These are phyloP conservation scores for Glaucopsyche alexis DNA, from an alignment of 2,888 invertebrate genomes.

Conservation along the genomic window DNA sequence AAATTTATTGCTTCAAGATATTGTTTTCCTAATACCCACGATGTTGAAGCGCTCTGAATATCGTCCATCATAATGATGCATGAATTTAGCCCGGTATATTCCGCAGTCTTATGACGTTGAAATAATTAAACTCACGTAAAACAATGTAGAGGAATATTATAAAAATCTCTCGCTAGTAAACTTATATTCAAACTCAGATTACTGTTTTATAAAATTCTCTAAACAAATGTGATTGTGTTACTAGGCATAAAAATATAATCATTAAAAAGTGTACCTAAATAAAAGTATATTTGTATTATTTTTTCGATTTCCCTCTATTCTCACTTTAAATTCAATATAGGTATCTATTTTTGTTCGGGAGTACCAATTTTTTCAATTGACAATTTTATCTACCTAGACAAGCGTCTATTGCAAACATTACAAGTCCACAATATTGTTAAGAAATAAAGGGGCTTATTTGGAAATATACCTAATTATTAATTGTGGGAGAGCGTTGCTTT, in stretches of 20 bases:
- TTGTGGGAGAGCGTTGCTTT: no score
- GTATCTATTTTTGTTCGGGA: not conserved
- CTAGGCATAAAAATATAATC: not conserved
- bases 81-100: slow-evolving; percentile 13
- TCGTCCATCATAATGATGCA: slow-evolving; percentile 18
- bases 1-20: slow-evolving; percentile 24
- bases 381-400: not conserved
- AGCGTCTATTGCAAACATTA: not conserved
- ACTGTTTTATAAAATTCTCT: not conserved
- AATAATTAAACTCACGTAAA: slow-evolving; percentile 23
- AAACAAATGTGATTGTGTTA: not conserved
- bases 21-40: slow-evolving; percentile 10
- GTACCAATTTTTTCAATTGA: not conserved
- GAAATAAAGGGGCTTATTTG: not conserved
- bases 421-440: not conserved
- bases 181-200: not conserved
- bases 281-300: not conserved
- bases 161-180: slow-evolving; percentile 6
- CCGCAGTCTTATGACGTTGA: slow-evolving; percentile 17
- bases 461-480: not conserved
- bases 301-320: not conserved
- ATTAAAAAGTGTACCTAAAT: not conserved
- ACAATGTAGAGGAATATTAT: not conserved
- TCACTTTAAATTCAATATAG: not conserved
- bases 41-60: slow-evolving; percentile 14